phyloP scores from a whole-genome alignment of 2,113 vertebrate species.

The Rhabdornis inornatus region DNA sequence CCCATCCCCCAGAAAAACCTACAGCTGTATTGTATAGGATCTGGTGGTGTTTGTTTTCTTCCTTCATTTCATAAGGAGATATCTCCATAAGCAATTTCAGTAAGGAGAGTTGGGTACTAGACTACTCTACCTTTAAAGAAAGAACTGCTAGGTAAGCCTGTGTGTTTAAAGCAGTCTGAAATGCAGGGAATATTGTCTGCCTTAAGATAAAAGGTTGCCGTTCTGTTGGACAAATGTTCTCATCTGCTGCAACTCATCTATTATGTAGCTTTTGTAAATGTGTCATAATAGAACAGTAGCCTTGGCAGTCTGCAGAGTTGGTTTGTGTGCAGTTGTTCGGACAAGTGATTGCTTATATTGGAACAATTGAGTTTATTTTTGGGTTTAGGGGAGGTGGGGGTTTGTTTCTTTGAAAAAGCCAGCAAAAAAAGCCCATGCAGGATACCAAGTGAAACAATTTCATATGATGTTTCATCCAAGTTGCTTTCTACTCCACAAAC shows the following conservation, averaged over 20 bases:
- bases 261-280: slow-evolving; percentile 37
- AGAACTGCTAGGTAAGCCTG: not conserved
- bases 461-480: not conserved
- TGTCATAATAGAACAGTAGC: not conserved
- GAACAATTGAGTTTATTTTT: not conserved
- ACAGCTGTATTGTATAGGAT: not conserved
- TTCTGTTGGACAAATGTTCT: slow-evolving; percentile 18
- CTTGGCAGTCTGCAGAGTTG: not conserved
- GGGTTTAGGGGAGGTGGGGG: rapidly evolving
- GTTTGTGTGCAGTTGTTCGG: not conserved
- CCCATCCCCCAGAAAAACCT: not conserved
- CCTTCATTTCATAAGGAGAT: not conserved
- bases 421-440: not conserved
- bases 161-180: not conserved
- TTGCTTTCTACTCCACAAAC: not conserved
- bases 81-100: not conserved
- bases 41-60: slow-evolving; percentile 13
- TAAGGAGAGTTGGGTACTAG: not conserved
- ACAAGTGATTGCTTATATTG: not conserved
- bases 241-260: not conserved
- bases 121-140: not conserved
- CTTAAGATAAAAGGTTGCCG: not conserved
- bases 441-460: not conserved
- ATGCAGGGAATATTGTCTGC: not conserved
- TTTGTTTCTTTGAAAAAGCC: not conserved